These are phyloP conservation scores for Acanthosepion lycidas DNA, from an alignment of 2,888 invertebrate genomes.

Conservation along the genomic window DNA sequence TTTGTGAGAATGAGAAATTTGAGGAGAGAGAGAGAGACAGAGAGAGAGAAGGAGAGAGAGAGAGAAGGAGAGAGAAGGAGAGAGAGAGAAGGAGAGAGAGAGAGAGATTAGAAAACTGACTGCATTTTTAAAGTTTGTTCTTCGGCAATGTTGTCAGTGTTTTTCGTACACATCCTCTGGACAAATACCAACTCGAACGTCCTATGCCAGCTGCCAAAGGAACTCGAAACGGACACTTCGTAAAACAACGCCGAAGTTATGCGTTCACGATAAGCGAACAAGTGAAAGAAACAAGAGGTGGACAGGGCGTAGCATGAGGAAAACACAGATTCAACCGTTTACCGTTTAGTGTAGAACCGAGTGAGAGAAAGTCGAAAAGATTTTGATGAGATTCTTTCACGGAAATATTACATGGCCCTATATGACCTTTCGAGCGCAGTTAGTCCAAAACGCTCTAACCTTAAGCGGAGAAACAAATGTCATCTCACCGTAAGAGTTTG, in stretches of 20 bases:
- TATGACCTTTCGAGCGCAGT: neutral
- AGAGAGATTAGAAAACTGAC: no score
- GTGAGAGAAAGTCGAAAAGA: neutral
- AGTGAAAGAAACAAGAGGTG: neutral
- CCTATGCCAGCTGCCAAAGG: neutral
- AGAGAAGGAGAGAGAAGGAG: no score
- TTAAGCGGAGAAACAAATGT: neutral
- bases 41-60: no score
- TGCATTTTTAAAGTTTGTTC: no score
- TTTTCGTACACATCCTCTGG: neutral
- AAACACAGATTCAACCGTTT: neutral
- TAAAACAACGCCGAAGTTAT: neutral
- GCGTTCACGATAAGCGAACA: neutral
- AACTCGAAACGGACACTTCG: neutral
- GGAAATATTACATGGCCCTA: neutral
- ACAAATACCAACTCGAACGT: neutral
- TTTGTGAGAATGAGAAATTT: no score
- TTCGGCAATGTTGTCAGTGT: neutral
- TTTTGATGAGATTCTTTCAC: slow-evolving; percentile 10
- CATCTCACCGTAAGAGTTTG: neutral
- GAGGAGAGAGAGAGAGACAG: no score
- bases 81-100: no score
- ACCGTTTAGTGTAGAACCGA: neutral
- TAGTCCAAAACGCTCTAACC: slow-evolving; percentile 33
- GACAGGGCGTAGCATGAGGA: neutral